Percentiles rank a stretch among this genome's conserved stretches.
Conservation (phyloP, 2,797 vertebrate species). For the Luscinia luscinia region DNA sequence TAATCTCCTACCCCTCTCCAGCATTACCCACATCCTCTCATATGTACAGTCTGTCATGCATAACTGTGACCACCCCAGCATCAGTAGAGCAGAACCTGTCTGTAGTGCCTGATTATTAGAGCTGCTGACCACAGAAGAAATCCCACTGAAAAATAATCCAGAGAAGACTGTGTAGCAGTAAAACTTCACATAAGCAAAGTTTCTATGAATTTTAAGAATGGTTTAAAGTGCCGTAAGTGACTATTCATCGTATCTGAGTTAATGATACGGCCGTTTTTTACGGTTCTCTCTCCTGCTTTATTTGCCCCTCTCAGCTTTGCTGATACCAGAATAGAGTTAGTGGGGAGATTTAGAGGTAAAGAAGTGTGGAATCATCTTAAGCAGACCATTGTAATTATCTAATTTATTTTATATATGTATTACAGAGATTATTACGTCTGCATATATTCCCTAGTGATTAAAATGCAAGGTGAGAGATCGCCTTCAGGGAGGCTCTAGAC, state of each 20-base stretch:
- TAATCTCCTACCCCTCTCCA: neutral
- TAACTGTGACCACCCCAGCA: neutral
- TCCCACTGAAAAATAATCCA: neutral
- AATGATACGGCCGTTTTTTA: neutral
- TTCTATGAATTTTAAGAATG: constrained; percentile 40
- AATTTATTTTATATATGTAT: neutral
- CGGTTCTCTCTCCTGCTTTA: neutral
- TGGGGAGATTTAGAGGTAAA: neutral
- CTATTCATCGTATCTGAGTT: neutral
- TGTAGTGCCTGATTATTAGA: neutral
- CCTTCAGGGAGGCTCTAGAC: neutral
- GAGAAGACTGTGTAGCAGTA: neutral
- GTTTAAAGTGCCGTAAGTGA: neutral
- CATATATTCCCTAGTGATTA: neutral
- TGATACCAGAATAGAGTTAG: neutral
- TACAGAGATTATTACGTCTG: neutral
- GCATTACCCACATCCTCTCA: neutral
- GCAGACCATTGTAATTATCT: neutral
- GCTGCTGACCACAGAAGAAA: neutral
- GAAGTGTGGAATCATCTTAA: neutral
- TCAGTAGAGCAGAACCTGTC: neutral
- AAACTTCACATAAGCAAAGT: neutral
- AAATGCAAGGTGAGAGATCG: neutral
- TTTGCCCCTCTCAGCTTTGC: neutral
- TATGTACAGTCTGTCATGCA: neutral